Evolutionary conservation across 2,888 invertebrate genomes (phyloP).

Genomic region (Hydropsyche betteni): DNA sequence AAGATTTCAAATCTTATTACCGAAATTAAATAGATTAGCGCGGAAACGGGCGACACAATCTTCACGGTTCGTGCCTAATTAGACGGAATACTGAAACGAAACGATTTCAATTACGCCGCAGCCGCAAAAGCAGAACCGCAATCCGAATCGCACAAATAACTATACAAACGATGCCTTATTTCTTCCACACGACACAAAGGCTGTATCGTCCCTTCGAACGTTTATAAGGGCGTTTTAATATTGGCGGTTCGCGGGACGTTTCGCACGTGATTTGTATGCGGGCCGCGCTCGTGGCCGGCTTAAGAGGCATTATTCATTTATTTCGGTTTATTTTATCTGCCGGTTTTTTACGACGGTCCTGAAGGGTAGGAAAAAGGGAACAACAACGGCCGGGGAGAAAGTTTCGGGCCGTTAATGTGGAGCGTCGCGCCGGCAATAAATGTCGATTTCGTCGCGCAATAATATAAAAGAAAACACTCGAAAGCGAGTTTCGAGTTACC

Average conservation of each 20-base stretch:
- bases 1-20: too few relatives aligned
- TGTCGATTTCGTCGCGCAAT: conserved; percentile 4
- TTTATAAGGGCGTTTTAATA: not conserved
- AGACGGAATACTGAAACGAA: too few relatives aligned
- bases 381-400: not conserved
- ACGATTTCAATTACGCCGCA: too few relatives aligned
- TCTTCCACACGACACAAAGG: too few relatives aligned
- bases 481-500: too few relatives aligned
- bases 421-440: conserved; percentile 15
- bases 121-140: too few relatives aligned
- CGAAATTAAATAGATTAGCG: too few relatives aligned
- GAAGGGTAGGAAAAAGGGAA: not conserved
- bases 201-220: too few relatives aligned
- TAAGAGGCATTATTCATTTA: conserved; percentile 12
- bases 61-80: conserved; percentile 12
- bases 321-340: conserved; percentile 5
- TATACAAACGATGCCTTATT: too few relatives aligned
- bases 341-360: not conserved
- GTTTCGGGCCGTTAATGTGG: conserved; percentile 10
- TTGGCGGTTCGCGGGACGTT: not conserved
- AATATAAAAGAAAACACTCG: conserved; percentile 6
- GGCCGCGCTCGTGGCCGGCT: not conserved
- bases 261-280: not conserved
- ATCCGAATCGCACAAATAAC: too few relatives aligned
- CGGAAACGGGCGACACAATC: too few relatives aligned